phyloP scores from a whole-genome alignment of 2,797 vertebrate species.

The Pteronotus mesoamericanus region DNA sequence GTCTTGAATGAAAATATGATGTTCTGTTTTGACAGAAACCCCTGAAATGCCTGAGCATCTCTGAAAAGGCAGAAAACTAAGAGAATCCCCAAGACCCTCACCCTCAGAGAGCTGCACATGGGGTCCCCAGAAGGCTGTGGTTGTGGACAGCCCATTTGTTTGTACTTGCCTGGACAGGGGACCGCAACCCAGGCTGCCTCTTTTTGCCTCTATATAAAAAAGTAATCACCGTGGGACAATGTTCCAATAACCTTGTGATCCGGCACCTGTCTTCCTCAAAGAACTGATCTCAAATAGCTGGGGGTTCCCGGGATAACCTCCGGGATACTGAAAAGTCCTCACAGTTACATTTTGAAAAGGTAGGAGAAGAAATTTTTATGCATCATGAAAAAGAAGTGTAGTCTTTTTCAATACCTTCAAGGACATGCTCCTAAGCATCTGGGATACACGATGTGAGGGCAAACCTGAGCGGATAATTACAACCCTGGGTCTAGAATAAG shows the following conservation, averaged over 20 bases:
- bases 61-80: not conserved
- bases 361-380: not conserved
- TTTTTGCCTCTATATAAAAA: not conserved
- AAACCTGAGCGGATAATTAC: not conserved
- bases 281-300: not conserved
- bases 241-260: not conserved
- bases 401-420: not conserved
- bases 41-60: not conserved
- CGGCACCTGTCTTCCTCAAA: not conserved
- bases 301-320: not conserved
- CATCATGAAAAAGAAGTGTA: not conserved
- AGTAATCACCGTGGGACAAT: not conserved
- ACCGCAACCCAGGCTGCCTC: not conserved
- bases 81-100: not conserved
- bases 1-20: not conserved
- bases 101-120: not conserved
- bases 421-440: not conserved
- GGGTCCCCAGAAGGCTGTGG: not conserved
- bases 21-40: not conserved
- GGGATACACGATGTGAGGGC: not conserved
- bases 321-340: not conserved
- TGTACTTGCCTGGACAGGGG: not conserved
- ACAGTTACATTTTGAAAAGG: not conserved
- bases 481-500: not conserved
- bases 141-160: not conserved